These are phyloP conservation scores for Orthosia cruda DNA, from an alignment of 2,888 invertebrate genomes.

Conservation along the genomic window DNA sequence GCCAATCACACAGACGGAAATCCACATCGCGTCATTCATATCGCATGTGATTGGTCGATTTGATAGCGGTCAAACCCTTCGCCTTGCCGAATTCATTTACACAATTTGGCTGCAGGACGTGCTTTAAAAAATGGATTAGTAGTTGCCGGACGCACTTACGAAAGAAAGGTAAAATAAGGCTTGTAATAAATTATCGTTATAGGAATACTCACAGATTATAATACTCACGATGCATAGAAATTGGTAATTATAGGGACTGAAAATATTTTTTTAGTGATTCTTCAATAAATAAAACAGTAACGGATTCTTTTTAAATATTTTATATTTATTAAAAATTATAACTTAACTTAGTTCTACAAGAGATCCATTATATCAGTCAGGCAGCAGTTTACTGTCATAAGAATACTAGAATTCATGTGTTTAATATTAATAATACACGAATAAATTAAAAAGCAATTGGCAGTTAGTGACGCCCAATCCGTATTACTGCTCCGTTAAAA, in stretches of 20 bases:
- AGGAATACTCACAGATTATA: conserved; percentile 22
- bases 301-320: not conserved
- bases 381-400: conserved; percentile 18
- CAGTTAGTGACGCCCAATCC: conserved; percentile 22
- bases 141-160: too few species aligned
- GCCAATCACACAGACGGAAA: too few species aligned
- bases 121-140: too few species aligned
- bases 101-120: too few species aligned
- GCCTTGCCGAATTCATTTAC: too few species aligned
- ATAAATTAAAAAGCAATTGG: not conserved
- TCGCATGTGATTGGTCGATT: too few species aligned
- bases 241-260: too few species aligned
- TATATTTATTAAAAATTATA: not conserved
- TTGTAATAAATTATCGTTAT: not conserved
- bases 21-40: too few species aligned
- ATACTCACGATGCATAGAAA: not conserved
- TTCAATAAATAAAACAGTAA: conserved; percentile 27
- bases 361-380: conserved; percentile 57
- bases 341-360: conserved; percentile 34
- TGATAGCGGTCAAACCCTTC: too few species aligned
- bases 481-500: too few species aligned
- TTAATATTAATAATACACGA: not conserved
- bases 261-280: not conserved
- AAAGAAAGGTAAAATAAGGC: too few species aligned
- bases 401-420: conserved; percentile 23